Evolutionary conservation across 2,797 vertebrate genomes (phyloP), one percentile per base, ranked within the genome.

Genomic region (Oreonectes daqikongensis): DNA sequence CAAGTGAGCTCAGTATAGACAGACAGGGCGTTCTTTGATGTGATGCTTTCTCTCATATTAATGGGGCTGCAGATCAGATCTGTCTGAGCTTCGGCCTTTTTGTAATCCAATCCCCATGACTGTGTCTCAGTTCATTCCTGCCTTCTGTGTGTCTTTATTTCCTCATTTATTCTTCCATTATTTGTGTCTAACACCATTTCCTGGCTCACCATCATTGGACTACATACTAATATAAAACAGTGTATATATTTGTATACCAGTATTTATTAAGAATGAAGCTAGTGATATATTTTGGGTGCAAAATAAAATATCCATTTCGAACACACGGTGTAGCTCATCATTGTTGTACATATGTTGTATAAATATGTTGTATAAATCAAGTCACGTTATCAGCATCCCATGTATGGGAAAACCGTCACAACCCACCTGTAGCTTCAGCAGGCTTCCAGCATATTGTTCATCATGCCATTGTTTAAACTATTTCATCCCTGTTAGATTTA

Each of bases 81-180:
- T 67, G 65, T 64, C 59, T 75, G 69, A 61, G 69, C 74, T 77
- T 66, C 42, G 30, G 77, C 60, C 77, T 73, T 38, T 42, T 14
- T 61, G 20, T 77, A 79, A 77, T 71, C 65, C 59, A 67, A 48
- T 48, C 55, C 68, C 55, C 44, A 22, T 73, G 44, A 65, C 67
- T 57, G 35, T 32, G 73, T 57, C 32, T 72, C 67, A 71, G 73
- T 24, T 57, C 48, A 28, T 70, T 42, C 44, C 70, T 63, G 20
- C 17, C 30, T 38, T 44, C 4, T 63, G n/a, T 50, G 67, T 72
- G 18, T 35, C 61, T 32, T 59, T 30, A 3, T 40, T 63, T 14
- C 15, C 24, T 22, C 35, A 28, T 81, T 61, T 35, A 9, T 4
- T 61, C 59, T 26, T 38, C 53, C 15, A 12, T 53, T 52, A 46